These are phyloP conservation scores for Puffinus mauretanicus DNA, from an alignment of 2,113 vertebrate species.

Conservation along the genomic window DNA sequence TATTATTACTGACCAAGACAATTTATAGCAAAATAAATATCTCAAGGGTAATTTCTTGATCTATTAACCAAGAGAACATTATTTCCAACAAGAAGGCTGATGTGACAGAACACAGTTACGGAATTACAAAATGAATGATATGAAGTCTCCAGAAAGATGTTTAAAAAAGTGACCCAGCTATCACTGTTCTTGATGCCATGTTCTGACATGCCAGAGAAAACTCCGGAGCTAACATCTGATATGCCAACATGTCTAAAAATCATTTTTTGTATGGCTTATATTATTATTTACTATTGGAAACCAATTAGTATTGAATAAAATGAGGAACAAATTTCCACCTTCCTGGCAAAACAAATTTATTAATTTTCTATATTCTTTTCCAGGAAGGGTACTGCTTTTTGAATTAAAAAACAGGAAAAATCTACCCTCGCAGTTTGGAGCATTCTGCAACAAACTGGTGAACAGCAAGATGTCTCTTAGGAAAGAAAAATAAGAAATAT, in stretches of 20 bases:
- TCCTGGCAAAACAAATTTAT: neutral
- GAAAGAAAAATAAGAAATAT: neutral
- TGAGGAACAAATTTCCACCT: neutral
- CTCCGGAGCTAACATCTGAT: neutral
- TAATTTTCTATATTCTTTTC: neutral
- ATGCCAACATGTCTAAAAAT: neutral
- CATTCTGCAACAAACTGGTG: neutral
- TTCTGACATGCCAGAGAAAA: neutral
- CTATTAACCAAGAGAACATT: conserved; percentile 31
- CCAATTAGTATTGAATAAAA: neutral
- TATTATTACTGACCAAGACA: conserved; percentile 45
- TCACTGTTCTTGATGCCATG: neutral
- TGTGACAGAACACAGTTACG: neutral
- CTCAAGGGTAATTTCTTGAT: conserved; percentile 45
- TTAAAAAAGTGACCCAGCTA: neutral
- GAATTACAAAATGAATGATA: neutral
- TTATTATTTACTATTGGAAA: neutral
- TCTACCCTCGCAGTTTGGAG: neutral
- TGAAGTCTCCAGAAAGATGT: neutral
- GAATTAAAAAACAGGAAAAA: neutral
- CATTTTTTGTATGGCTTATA: fast-evolving
- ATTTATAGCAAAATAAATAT: conserved; percentile 56
- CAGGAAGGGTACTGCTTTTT: neutral
- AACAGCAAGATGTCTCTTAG: neutral
- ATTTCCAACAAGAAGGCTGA: conserved; percentile 8